Evolutionary conservation across 1,140 invertebrate species (phyloP).

Genomic region (Stegodyphus mimosarum): DNA sequence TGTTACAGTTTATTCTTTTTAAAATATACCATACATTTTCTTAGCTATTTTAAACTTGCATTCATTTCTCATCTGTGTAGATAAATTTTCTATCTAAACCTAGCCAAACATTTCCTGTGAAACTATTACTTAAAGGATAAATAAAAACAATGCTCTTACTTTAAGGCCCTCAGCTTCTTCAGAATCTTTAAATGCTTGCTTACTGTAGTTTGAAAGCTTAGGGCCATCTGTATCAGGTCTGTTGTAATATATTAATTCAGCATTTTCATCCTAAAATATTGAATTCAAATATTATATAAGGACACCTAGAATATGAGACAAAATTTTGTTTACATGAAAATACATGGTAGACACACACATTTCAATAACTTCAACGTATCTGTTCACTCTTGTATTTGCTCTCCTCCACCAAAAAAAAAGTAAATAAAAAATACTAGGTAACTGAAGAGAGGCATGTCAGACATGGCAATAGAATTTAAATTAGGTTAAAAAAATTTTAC

Average conservation of each 20-base stretch:
- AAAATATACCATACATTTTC: background rate
- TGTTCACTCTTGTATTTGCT: no score
- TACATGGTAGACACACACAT: no score
- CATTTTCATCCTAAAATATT: slow-evolving; percentile 20
- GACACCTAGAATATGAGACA: no score
- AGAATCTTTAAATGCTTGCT: slow-evolving; percentile 71
- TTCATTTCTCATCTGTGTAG: background rate
- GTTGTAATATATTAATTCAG: slow-evolving; percentile 82
- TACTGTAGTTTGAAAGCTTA: slow-evolving; percentile 77
- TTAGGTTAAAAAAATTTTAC: no score
- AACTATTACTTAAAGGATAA: no score
- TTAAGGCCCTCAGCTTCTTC: slow-evolving; percentile 64
- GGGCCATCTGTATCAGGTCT: slow-evolving; percentile 78
- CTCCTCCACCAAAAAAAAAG: no score
- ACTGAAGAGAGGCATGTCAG: no score
- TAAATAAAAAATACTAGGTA: no score
- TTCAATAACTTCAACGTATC: no score
- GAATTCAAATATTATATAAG: no score
- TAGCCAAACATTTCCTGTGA: background rate
- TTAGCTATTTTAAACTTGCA: background rate
- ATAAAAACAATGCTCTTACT: slow-evolving; percentile 16
- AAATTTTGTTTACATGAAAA: no score
- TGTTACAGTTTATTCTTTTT: background rate
- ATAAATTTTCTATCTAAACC: background rate
- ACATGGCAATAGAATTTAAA: no score